Percentiles rank a stretch among this genome's conserved stretches.
These are phyloP conservation scores for Chymomyza amoena DNA, from an alignment of 2,888 invertebrate species.

Conservation along the genomic window DNA sequence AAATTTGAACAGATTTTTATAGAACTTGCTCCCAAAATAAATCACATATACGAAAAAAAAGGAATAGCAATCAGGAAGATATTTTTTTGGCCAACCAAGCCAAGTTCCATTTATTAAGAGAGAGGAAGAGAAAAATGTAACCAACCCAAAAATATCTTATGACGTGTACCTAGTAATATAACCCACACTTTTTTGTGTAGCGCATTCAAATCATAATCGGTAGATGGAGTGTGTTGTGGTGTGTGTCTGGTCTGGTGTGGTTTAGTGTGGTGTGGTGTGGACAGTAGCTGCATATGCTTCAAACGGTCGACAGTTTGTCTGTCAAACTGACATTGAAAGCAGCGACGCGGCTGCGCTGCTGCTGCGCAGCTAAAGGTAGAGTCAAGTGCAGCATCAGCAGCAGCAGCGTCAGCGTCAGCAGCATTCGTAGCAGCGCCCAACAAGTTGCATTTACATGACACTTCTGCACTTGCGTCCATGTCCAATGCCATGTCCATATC, in stretches of 20 bases:
- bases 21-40: no score
- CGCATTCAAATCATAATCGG: slow-evolving; percentile 62
- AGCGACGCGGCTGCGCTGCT: slow-evolving; percentile 33
- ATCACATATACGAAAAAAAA: no score
- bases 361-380: slow-evolving; percentile 36
- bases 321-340: slow-evolving; percentile 69
- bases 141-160: no score
- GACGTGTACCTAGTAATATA: no score
- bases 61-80: no score
- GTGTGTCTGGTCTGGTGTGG: no score
- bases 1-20: no score
- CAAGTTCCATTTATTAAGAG: no score
- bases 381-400: slow-evolving; percentile 48
- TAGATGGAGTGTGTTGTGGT: slow-evolving; percentile 29
- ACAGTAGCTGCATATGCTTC: slow-evolving; percentile 69
- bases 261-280: slow-evolving; percentile 26
- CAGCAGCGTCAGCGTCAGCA: slow-evolving; percentile 25
- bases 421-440: slow-evolving; percentile 48
- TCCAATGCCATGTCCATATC: background rate
- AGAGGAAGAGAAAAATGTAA: no score
- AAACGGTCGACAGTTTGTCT: slow-evolving; percentile 73
- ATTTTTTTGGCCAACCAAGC: no score
- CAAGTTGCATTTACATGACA: slow-evolving; percentile 67
- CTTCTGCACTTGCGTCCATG: slow-evolving; percentile 40
- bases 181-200: slow-evolving; percentile 28